Base-by-base conservation (phyloP, 2,113 vertebrate species). In the Tichodroma muraria region DNA sequence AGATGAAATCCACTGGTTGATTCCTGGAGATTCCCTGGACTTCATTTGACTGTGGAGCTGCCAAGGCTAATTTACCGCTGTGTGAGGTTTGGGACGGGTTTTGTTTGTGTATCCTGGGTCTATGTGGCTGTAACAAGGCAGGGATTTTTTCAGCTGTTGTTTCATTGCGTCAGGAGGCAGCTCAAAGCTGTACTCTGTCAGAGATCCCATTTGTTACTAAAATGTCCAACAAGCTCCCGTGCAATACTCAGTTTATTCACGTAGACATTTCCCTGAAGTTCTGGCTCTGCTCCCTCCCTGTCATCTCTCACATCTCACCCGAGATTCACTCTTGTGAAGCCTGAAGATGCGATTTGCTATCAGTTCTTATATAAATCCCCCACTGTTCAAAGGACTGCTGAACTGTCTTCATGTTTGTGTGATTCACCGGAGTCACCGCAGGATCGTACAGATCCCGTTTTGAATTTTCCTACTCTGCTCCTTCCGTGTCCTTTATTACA, bases 91-190 rank as follows among this genome's bases (percentile, higher is more conserved):
- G 11, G 27, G 64, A 65, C 11, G 16, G 21, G 33, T 4, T 23
- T 15, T 9, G 4, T 4, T 44, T 50, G 35, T 47, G 49, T 66
- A 8, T 61, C 16, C 35, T 17, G 31, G 15, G 13, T 52, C 28
- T 68, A 8, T 0, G 0, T 9, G 70, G 69, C 61, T 31, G 11
- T 28, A 82, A 80, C 0, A 10, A 81, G 44, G 37, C 85, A 35
- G 37, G n/a, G 38, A 14, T 30, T 50, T 60, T 88, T 69, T 54
- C 8, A 73, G 28, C 15, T 3, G 4, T 22, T 81, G 35, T 69
- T 84, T 68, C 44, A 9, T 31, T 60, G 33, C 64, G 65, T 82
- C 61, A 84, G 79, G 49, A 86, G 47, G 33, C 65, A 81, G 80
- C 61, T 72, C 19, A 2, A 61, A 79, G 80, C 65, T 25, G 35